These are phyloP conservation scores for Eudemis profundana DNA, from an alignment of 2,888 invertebrate genomes.

Conservation along the genomic window DNA sequence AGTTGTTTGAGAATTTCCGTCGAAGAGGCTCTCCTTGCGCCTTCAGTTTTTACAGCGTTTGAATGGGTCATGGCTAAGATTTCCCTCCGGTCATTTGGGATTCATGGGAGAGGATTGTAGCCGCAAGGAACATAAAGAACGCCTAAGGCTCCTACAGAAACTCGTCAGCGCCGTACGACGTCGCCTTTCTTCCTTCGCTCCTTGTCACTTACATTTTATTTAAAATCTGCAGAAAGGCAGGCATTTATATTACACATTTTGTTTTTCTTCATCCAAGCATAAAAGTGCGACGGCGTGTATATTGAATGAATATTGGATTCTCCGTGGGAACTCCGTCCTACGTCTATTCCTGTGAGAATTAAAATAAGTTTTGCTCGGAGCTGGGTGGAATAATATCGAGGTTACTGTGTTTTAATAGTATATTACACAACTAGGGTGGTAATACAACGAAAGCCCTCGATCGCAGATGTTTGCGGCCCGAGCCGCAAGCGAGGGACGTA, in stretches of 20 bases:
- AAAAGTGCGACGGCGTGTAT: constrained; percentile 52
- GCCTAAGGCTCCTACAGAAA: constrained; percentile 78
- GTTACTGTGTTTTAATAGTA: constrained; percentile 10
- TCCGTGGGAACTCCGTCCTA: constrained; percentile 25
- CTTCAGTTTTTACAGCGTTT: constrained; percentile 68
- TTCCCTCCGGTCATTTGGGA: constrained; percentile 85
- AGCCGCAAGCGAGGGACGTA: too few relatives aligned
- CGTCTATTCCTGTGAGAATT: constrained; percentile 30
- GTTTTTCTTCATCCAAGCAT: constrained; percentile 53
- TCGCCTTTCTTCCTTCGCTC: constrained; percentile 65
- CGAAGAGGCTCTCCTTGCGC: constrained; percentile 52
- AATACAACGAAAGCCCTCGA: too few relatives aligned
- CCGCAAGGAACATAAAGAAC: constrained; percentile 82
- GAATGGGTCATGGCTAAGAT: constrained; percentile 85
- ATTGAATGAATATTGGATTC: constrained; percentile 46
- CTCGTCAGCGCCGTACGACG: constrained; percentile 69
- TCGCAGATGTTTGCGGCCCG: too few relatives aligned
- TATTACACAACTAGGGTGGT: too few relatives aligned
- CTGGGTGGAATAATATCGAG: constrained; percentile 10
- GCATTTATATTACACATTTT: constrained; percentile 59
- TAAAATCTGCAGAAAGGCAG: constrained; percentile 61
- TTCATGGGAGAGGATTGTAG: constrained; percentile 84
- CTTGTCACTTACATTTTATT: constrained; percentile 70
- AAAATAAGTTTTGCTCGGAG: constrained; percentile 25
- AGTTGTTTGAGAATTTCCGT: constrained; percentile 49